These are phyloP conservation scores for Aviceda subcristata DNA, from an alignment of 2,113 vertebrate genomes.

Conservation along the genomic window DNA sequence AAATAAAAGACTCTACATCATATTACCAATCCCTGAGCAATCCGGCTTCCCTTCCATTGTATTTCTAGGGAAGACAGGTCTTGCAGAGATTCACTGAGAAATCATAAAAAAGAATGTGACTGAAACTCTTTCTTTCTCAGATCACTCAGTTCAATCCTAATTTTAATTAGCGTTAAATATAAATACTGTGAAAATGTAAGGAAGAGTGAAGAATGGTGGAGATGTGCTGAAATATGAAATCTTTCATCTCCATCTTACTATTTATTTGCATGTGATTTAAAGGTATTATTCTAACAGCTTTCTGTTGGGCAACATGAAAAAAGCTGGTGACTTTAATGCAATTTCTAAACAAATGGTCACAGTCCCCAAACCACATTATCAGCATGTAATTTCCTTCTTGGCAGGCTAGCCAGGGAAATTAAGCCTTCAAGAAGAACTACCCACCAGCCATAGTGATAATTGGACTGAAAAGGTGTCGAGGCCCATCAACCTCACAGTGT, in stretches of 20 bases:
- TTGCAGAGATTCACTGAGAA: neutral
- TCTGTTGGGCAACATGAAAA: neutral
- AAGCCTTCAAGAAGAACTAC: neutral
- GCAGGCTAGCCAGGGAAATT: neutral
- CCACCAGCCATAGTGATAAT: neutral
- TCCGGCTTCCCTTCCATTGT: neutral
- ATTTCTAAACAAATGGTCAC: neutral
- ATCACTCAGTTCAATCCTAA: neutral
- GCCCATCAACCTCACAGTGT: neutral
- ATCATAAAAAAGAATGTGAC: neutral
- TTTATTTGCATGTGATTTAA: neutral
- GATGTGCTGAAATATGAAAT: neutral
- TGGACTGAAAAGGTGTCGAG: neutral
- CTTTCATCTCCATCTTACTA: neutral
- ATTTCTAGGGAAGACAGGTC: neutral
- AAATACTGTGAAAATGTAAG: neutral
- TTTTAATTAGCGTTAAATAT: constrained; percentile 1
- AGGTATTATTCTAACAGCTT: neutral
- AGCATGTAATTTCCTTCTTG: neutral
- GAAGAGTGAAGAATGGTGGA: neutral
- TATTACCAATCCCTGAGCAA: neutral
- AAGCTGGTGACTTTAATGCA: neutral
- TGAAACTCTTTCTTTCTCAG: neutral
- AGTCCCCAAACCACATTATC: neutral
- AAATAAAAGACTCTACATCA: constrained; percentile 39